Evolutionary conservation across 1,140 invertebrate species (phyloP).

Genomic region (Pissodes strobi): DNA sequence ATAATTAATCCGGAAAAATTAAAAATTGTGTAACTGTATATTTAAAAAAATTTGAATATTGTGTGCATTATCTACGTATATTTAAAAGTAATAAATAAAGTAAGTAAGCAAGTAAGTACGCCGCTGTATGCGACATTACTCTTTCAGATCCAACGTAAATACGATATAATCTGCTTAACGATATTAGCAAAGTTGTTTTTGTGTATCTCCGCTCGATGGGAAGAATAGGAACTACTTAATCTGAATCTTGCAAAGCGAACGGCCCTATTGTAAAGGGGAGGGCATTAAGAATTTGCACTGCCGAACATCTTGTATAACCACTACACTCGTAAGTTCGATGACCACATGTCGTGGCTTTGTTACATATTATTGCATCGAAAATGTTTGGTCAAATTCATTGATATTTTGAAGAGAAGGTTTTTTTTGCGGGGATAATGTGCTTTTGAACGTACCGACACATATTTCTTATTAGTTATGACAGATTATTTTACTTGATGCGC

Average conservation of each 20-base stretch:
- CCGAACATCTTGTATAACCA: not conserved
- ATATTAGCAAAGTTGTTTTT: slow-evolving; percentile 42
- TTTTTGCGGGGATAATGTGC: not conserved
- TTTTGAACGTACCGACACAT: no score
- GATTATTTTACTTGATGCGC: no score
- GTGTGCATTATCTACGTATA: no score
- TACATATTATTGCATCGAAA: slow-evolving; percentile 15
- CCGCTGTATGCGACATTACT: no score
- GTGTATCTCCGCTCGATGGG: slow-evolving; percentile 37
- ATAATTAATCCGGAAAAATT: no score
- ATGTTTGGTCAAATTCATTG: slow-evolving; percentile 17
- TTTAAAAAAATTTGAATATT: no score
- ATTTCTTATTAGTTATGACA: no score
- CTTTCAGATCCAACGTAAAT: slow-evolving; percentile 35
- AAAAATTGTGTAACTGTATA: no score
- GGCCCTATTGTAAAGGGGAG: slow-evolving; percentile 22
- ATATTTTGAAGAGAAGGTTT: not conserved
- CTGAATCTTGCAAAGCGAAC: slow-evolving; percentile 36
- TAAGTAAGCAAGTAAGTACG: no score
- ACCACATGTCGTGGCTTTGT: slow-evolving; percentile 26
- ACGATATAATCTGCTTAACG: slow-evolving; percentile 44
- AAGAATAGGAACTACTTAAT: slow-evolving; percentile 41
- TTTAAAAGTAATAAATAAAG: no score
- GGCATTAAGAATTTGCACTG: slow-evolving; percentile 14
- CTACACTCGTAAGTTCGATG: slow-evolving; percentile 23